These are phyloP conservation scores for Tillus elongatus DNA, from an alignment of 2,888 invertebrate species.

Conservation along the genomic window DNA sequence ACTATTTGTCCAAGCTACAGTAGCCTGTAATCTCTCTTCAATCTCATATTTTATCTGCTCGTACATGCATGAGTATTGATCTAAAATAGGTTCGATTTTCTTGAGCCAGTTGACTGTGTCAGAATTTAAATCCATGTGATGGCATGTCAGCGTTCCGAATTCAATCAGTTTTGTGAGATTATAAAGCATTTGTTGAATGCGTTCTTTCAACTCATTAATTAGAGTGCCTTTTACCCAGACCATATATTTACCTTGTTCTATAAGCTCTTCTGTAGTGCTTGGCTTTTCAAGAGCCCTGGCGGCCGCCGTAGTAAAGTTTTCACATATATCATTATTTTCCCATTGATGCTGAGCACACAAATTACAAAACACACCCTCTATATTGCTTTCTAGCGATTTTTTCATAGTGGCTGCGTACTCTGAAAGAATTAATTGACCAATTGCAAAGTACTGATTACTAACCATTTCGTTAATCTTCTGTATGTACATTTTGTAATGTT, in stretches of 20 bases:
- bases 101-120: constrained; percentile 75
- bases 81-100: constrained; percentile 71
- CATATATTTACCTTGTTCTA: constrained; percentile 68
- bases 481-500: constrained; percentile 51
- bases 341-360: constrained; percentile 55
- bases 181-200: constrained; percentile 58
- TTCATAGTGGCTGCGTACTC: constrained; percentile 56
- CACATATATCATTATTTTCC: constrained; percentile 60
- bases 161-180: constrained; percentile 65
- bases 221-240: constrained; percentile 65
- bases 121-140: constrained; percentile 74
- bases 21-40: constrained; percentile 67
- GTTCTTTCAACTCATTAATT: constrained; percentile 58
- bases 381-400: constrained; percentile 48
- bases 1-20: constrained; percentile 59
- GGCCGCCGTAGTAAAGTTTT: constrained; percentile 62
- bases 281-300: constrained; percentile 63
- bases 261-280: constrained; percentile 67
- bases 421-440: constrained; percentile 54
- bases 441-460: constrained; percentile 58
- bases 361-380: constrained; percentile 53
- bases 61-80: constrained; percentile 67
- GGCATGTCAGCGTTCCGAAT: constrained; percentile 60
- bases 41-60: constrained; percentile 76
- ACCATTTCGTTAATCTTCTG: constrained; percentile 53